A percentile compares a stretch with the other conserved stretches of the same genome.
phyloP scores from a whole-genome alignment of 35 echinoderm and acorn worm genomes.

The Apostichopus japonicus region DNA sequence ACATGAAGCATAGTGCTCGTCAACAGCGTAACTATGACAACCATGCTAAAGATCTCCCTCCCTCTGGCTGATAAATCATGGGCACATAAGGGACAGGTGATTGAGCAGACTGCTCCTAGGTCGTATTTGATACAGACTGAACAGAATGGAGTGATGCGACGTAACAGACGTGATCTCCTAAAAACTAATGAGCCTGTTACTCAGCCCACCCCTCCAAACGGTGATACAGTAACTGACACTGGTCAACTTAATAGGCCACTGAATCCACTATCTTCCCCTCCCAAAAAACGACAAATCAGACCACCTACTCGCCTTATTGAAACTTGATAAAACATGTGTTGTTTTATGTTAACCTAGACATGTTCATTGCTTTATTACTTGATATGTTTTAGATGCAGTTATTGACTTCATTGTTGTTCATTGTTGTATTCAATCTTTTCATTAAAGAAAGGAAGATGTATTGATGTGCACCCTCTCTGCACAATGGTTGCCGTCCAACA shows the following conservation, averaged over 20 bases:
- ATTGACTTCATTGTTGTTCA: not conserved
- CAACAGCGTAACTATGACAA: conserved; percentile 1
- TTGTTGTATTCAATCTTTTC: not conserved
- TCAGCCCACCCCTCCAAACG: not conserved
- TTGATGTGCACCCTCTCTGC: not conserved
- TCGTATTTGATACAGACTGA: conserved; percentile 26
- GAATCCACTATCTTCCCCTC: not conserved
- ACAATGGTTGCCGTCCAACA: no score
- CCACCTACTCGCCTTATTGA: conserved; percentile 7
- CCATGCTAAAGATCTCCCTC: not conserved
- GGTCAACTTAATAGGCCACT: not conserved
- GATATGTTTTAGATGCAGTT: not conserved
- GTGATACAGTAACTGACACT: not conserved
- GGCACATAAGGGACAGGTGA: conserved; percentile 9
- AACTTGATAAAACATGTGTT: not conserved
- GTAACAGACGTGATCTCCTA: conserved; percentile 12
- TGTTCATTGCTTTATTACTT: not conserved
- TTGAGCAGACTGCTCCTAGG: conserved; percentile 12
- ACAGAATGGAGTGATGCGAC: conserved; percentile 1
- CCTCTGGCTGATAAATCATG: not conserved
- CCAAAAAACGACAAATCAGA: not conserved
- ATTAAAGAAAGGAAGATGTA: conserved; percentile 38
- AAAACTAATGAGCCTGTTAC: not conserved
- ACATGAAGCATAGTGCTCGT: not conserved
- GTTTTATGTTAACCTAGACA: not conserved